Conservation (phyloP, 2,797 vertebrate species). For the Hippocampus kuda region DNA sequence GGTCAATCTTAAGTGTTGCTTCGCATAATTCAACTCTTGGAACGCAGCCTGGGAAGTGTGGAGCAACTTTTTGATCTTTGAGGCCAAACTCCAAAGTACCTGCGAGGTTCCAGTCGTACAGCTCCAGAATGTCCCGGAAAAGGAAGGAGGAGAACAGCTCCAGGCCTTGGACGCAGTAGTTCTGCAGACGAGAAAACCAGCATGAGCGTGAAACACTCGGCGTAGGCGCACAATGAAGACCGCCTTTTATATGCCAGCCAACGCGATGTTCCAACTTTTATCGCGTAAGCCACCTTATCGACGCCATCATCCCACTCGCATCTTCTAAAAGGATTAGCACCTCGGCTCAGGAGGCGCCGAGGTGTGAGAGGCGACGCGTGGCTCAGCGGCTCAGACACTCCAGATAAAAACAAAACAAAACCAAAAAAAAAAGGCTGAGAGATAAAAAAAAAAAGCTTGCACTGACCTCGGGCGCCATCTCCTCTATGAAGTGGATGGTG, state of each 20-base stretch:
- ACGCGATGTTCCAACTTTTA: conserved; percentile 42
- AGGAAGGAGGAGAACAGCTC: conserved; percentile 88
- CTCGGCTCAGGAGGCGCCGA: conserved; percentile 27
- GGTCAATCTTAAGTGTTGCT: too few relatives aligned
- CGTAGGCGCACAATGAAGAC: neutral
- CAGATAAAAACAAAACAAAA: conserved; percentile 51
- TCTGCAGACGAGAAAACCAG: conserved; percentile 59
- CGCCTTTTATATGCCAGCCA: conserved; percentile 30
- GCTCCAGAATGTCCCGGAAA: conserved; percentile 91
- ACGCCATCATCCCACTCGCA: conserved; percentile 28
- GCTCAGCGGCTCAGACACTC: conserved; percentile 40
- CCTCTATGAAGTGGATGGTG: conserved; percentile 98
- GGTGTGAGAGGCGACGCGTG: conserved; percentile 30
- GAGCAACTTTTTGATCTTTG: neutral
- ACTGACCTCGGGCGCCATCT: conserved; percentile 98
- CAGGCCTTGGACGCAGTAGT: conserved; percentile 91
- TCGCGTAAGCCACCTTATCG: conserved; percentile 42
- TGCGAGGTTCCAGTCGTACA: conserved; percentile 98
- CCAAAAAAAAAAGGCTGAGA: conserved; percentile 7
- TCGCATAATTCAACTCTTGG: neutral
- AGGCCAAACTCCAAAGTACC: conserved; percentile 50
- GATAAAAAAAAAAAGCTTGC: conserved; percentile 37
- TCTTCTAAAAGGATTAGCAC: conserved; percentile 51
- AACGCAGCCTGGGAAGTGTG: neutral
- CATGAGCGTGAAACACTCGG: neutral